phyloP scores from a whole-genome alignment of 2,888 invertebrate genomes.

The Sthenelais limicola region DNA sequence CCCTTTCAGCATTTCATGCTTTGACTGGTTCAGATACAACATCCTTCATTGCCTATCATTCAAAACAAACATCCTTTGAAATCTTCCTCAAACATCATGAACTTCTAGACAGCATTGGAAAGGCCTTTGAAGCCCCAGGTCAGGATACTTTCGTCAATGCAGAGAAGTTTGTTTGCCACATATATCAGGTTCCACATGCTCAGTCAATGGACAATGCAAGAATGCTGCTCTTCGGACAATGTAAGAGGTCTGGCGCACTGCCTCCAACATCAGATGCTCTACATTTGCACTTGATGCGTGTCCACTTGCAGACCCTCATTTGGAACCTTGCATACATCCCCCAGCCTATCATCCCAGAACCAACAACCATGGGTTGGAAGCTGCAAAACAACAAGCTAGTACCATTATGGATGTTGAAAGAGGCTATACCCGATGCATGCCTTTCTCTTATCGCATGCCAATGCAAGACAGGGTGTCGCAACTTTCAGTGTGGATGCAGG shows the following conservation, averaged over 20 bases:
- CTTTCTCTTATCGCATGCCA: slow-evolving; percentile 12
- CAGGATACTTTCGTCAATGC: no score
- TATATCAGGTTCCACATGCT: not conserved
- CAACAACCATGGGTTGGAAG: slow-evolving; percentile 22
- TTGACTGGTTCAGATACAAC: slow-evolving; percentile 7
- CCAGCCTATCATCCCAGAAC: slow-evolving; percentile 5
- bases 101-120: slow-evolving; percentile 15
- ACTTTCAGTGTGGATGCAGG: not conserved
- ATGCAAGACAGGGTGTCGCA: slow-evolving; percentile 2
- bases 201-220: slow-evolving; percentile 9
- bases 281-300: slow-evolving; percentile 11
- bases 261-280: slow-evolving; percentile 18
- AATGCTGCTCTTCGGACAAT: slow-evolving; percentile 13
- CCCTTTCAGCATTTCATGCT: not conserved
- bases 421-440: not conserved
- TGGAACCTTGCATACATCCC: slow-evolving; percentile 11
- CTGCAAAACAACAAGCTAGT: slow-evolving; percentile 19
- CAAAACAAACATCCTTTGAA: slow-evolving; percentile 17
- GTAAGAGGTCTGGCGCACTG: no score
- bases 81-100: not conserved
- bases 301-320: not conserved
- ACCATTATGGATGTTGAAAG: slow-evolving; percentile 17
- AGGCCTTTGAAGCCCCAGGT: no score
- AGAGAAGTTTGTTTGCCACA: not conserved
- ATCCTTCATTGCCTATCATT: slow-evolving; percentile 17